Evolutionary conservation across 2,797 vertebrate species (phyloP), one percentile per base, ranked within the genome.

Genomic region (Phylloscopus collybita): DNA sequence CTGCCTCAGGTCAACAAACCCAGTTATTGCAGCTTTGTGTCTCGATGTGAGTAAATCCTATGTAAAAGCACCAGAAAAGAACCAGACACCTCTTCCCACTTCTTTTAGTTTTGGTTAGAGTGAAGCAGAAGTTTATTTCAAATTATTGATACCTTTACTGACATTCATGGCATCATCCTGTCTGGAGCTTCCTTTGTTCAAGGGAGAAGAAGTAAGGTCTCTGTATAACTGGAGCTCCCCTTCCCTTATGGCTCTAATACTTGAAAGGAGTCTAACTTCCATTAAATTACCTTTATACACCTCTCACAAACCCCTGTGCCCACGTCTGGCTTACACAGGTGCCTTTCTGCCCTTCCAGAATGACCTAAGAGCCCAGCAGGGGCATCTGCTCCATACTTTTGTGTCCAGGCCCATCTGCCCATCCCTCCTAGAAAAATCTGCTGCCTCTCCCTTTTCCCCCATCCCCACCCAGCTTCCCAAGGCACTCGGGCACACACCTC

Each of bases 321-420:
- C 21, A n/a, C 0, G 0, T 34, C 65, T 9, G 4, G 11, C 25
- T 60, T 60, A 42, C 0, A 1, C 8, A 13, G 26, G 13, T 60
- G 17, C 20, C 13, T 40, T 69, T 54, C 36, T 72, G 42, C 4
- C 49, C 34, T 89, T 70, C 53, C 66, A 60, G 49, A 85, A 51
- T 0, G 4, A 74, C 18, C 36, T 6, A 50, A 71, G 40, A 62
- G 16, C 38, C n/a, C 61, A 78, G n/a, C 12, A 75, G 34, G 30
- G 45, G 11, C 32, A 64, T 44, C 23, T 45, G 23, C 44, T 62
- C 6, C 0, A 19, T 11, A 27, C 15, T 13, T 50, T 22, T 59
- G 19, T 30, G 26, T 18, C 56, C 25, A 61, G 59, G 40, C 16
- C 47, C 38, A 26, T 10, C 16, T 76, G 13, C 27, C 30, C 21